Evolutionary conservation across 2,888 invertebrate genomes (phyloP).

Genomic region (Fragum fragum): DNA sequence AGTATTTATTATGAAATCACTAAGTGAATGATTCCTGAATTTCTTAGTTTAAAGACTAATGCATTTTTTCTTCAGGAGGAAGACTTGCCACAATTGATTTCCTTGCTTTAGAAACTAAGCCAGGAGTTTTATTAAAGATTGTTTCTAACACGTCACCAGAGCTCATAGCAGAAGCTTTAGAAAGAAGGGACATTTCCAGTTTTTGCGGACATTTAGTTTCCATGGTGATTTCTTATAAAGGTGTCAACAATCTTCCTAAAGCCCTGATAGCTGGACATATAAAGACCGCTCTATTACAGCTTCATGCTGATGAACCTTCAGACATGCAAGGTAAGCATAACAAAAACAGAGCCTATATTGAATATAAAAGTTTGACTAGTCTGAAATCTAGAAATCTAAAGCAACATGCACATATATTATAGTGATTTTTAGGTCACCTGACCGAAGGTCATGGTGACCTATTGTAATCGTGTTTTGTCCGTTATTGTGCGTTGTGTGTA

Average conservation of each 20-base stretch:
- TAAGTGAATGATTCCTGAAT: too few relatives aligned
- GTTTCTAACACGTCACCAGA: slow-evolving; percentile 77
- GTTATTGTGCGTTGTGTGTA: too few relatives aligned
- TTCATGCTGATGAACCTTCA: slow-evolving; percentile 72
- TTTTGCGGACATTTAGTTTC: slow-evolving; percentile 84
- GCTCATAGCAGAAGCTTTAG: slow-evolving; percentile 73
- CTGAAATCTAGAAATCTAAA: too few relatives aligned
- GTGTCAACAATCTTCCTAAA: slow-evolving; percentile 80
- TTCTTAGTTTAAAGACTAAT: too few relatives aligned
- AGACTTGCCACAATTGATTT: slow-evolving; percentile 78
- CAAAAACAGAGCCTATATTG: too few relatives aligned
- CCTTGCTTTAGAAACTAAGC: slow-evolving; percentile 81
- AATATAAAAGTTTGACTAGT: too few relatives aligned
- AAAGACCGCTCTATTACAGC: slow-evolving; percentile 77
- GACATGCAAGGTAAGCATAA: slow-evolving; percentile 65
- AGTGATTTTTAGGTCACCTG: too few relatives aligned
- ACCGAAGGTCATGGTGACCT: too few relatives aligned
- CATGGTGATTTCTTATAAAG: slow-evolving; percentile 79
- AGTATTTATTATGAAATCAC: too few relatives aligned
- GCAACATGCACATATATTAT: too few relatives aligned
- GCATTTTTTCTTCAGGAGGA: too few relatives aligned
- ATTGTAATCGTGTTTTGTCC: too few relatives aligned
- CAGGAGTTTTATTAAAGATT: slow-evolving; percentile 81
- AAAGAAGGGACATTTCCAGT: slow-evolving; percentile 63
- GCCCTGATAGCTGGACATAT: slow-evolving; percentile 84